Evolutionary conservation across 2,888 invertebrate species (phyloP), one percentile per base, ranked within the genome.

Genomic region (Acrocyrtus sp.): DNA sequence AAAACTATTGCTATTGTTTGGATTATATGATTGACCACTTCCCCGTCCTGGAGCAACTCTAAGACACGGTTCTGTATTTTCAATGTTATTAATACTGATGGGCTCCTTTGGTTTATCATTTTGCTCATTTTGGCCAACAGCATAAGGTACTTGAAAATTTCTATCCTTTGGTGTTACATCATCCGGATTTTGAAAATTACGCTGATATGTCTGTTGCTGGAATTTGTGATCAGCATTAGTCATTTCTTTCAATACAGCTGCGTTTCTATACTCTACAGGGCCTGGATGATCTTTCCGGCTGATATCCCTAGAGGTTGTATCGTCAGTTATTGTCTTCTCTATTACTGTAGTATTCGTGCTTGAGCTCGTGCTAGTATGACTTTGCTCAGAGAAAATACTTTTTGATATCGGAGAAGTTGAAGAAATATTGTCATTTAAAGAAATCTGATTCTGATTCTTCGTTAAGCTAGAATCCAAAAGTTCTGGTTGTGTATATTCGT

Each of bases 311-410:
- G 29, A 10, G 2, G 48, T 48, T 21, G 22, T 15, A 4, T 69
- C 69, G 5, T 69, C 69, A 19, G 69, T 69, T 27, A 69, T 21
- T 8, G 69, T 69, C 21, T 62, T 69, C 19, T 69, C 69, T 29
- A 69, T 69, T 1, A 69, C 54, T 8, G 69, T 69, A 21, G 56
- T 62, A 12, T 68, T 61, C 22, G n/a, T n/a, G n/a, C n/a, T n/a
- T n/a, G n/a, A n/a, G n/a, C n/a, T n/a, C n/a, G 68, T 61, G 26
- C 29, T 29, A 19, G 60, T 68, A 22, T 67, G 67, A 45, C 67
- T 67, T 27, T 69, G 61, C 29, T 69, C 69, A 1, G 68, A 53
- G n/a, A 68, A 61, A 5, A 62, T 19, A 26, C 61, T 68, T 6
- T 34, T 29, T 22, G 58, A 51, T 15, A 43, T 22, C 5, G 12